Percentiles rank a stretch among this genome's conserved stretches.
Evolutionary conservation across 2,797 vertebrate species (phyloP).

Genomic region (Spinus pinus): DNA sequence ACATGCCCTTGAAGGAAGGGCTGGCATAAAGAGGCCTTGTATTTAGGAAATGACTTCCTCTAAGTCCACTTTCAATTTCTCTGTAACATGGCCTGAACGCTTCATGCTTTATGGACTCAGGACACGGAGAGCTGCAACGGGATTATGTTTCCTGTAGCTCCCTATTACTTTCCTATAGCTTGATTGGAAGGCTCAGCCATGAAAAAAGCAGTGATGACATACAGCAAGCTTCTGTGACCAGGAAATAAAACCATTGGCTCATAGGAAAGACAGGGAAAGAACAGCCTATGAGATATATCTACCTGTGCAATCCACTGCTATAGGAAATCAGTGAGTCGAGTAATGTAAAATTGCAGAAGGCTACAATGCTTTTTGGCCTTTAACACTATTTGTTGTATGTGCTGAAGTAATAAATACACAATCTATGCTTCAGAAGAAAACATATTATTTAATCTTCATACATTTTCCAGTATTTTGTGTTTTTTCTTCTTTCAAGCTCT

Average conservation of each 20-base stretch:
- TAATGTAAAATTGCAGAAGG: neutral
- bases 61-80: constrained; percentile 1
- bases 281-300: neutral
- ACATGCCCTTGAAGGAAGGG: neutral
- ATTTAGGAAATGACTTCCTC: neutral
- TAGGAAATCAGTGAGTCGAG: neutral
- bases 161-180: neutral
- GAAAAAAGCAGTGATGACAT: neutral
- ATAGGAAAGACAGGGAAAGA: neutral
- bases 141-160: neutral
- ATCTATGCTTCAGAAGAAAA: neutral
- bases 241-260: neutral
- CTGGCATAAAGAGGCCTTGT: neutral
- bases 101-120: neutral
- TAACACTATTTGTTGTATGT: neutral
- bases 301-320: neutral
- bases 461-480: accelerated
- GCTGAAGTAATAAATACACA: neutral
- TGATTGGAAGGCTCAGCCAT: neutral
- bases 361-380: neutral
- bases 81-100: neutral
- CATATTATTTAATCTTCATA: neutral
- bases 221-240: neutral
- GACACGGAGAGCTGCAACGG: neutral
- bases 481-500: neutral